phyloP scores from a whole-genome alignment of 2,797 vertebrate species.

The Varecia variegata region DNA sequence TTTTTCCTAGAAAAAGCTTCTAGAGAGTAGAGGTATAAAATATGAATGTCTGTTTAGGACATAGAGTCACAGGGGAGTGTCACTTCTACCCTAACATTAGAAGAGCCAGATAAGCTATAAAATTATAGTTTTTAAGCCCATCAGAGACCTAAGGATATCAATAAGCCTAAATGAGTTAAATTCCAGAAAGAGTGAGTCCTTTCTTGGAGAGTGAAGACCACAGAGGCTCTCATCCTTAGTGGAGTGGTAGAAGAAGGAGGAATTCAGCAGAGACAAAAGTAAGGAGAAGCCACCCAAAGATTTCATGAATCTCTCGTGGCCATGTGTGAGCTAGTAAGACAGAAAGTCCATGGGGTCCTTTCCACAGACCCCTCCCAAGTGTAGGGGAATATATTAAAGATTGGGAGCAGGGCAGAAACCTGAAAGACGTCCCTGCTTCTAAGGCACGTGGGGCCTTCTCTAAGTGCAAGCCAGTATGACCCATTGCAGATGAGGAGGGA shows the following conservation, averaged over 20 bases:
- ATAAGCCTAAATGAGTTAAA: constrained; percentile 32
- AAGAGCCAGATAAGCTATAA: neutral
- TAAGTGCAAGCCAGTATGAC: neutral
- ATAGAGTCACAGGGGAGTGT: neutral
- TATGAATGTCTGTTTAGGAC: neutral
- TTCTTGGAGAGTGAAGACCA: neutral
- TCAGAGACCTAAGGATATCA: neutral
- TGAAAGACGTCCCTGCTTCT: neutral
- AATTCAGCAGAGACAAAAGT: neutral
- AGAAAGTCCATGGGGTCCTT: neutral
- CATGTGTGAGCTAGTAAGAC: neutral
- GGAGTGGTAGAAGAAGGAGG: neutral
- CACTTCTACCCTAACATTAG: neutral
- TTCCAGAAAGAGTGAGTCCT: constrained; percentile 7
- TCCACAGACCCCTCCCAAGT: neutral
- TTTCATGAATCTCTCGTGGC: neutral
- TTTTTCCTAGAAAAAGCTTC: neutral
- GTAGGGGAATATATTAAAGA: neutral
- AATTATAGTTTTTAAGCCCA: neutral
- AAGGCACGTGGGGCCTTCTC: neutral
- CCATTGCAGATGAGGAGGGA: neutral
- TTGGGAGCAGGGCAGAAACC: neutral
- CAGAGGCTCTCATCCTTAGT: neutral
- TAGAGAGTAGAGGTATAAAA: neutral
- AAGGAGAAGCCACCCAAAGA: neutral